phyloP scores from a whole-genome alignment of 2,113 vertebrate genomes.

The Siniperca chuatsi region DNA sequence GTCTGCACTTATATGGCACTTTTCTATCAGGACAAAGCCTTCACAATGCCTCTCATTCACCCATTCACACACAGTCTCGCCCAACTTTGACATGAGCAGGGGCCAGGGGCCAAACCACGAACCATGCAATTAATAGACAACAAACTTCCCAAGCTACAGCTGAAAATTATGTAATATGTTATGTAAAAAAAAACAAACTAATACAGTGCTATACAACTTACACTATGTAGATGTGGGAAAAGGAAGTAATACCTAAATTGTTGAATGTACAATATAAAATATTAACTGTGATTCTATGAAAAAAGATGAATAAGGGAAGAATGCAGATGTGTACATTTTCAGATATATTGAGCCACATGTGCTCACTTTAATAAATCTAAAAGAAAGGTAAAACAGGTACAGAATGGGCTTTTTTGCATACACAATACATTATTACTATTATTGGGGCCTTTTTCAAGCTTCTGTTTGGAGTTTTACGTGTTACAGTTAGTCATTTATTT shows the following conservation, averaged over 20 bases:
- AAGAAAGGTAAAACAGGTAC: no score
- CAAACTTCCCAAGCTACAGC: not conserved
- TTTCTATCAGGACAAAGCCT: constrained; percentile 16
- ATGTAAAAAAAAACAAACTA: not conserved
- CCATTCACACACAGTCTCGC: not conserved
- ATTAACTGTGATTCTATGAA: not conserved
- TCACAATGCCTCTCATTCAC: not conserved
- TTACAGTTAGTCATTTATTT: not conserved
- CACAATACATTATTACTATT: not conserved
- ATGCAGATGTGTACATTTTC: not conserved
- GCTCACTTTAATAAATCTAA: not conserved
- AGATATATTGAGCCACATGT: not conserved
- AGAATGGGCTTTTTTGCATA: not conserved
- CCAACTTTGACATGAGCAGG: not conserved
- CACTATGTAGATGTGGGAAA: not conserved
- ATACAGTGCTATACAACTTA: not conserved
- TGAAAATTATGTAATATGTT: not conserved
- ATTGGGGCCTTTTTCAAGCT: not conserved
- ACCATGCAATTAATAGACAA: not conserved
- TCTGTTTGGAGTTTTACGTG: constrained; percentile 5
- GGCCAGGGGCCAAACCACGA: not conserved
- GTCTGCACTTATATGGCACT: constrained; percentile 8
- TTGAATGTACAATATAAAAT: not conserved
- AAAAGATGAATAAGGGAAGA: not conserved
- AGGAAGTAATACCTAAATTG: not conserved